These are phyloP conservation scores for Agrotis ipsilon DNA, from an alignment of 2,888 invertebrate species.

Conservation along the genomic window DNA sequence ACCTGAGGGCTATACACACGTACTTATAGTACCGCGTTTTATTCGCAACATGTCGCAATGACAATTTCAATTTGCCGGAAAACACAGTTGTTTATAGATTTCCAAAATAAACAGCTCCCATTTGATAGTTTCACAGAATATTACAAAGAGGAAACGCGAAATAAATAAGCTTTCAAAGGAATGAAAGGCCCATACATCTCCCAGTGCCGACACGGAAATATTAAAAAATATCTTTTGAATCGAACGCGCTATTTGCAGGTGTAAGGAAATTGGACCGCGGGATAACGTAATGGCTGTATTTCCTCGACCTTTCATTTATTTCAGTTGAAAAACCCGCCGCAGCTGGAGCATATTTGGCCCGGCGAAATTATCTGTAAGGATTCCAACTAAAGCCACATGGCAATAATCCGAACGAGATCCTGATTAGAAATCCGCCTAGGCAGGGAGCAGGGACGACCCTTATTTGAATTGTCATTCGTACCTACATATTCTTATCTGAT, in stretches of 20 bases:
- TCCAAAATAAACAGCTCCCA: conserved; percentile 23
- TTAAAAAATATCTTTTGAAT: conserved; percentile 70
- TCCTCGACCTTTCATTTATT: conserved; percentile 70
- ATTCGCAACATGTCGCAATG: conserved; percentile 34
- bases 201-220: conserved; percentile 62
- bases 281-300: conserved; percentile 66
- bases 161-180: conserved; percentile 67
- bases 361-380: conserved; percentile 65
- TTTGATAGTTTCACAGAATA: conserved; percentile 64
- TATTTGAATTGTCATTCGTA: conserved; percentile 67
- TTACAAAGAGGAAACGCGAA: conserved; percentile 61
- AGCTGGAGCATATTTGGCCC: conserved; percentile 64
- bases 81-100: conserved; percentile 45
- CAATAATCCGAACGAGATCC: conserved; percentile 68
- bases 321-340: conserved; percentile 65
- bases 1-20: conserved; percentile 16
- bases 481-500: conserved; percentile 69
- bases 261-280: conserved; percentile 67
- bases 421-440: conserved; percentile 71
- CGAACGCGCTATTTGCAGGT: conserved; percentile 61
- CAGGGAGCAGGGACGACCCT: conserved; percentile 59
- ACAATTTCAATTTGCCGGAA: conserved; percentile 56
- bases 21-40: conserved; percentile 13
- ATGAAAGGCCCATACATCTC: conserved; percentile 62
- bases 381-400: conserved; percentile 65